phyloP scores from a whole-genome alignment of 2,113 vertebrate species.

The Nannobrachium achirus region DNA sequence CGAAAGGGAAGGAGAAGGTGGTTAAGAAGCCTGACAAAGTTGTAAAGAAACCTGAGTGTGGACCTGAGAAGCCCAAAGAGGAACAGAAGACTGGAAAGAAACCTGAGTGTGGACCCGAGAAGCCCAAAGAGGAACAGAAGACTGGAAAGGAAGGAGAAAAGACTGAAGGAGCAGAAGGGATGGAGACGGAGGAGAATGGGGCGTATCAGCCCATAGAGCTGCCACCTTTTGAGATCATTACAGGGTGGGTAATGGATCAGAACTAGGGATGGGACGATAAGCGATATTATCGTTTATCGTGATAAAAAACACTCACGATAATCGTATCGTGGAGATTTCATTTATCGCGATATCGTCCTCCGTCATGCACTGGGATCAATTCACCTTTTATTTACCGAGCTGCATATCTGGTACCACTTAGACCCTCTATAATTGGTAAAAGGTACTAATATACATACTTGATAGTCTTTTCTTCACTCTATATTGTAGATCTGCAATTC shows the following conservation, averaged over 20 bases:
- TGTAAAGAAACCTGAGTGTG: constrained; percentile 55
- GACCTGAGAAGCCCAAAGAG: constrained; percentile 22
- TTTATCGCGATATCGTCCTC: too few relatives aligned
- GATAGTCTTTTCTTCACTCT: too few relatives aligned
- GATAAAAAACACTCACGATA: too few relatives aligned
- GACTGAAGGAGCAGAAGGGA: constrained; percentile 30
- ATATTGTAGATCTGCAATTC: too few relatives aligned
- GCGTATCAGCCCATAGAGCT: constrained; percentile 83
- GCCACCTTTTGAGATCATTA: constrained; percentile 92
- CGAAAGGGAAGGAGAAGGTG: constrained; percentile 45
- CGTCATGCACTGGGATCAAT: too few relatives aligned
- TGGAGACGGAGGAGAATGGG: constrained; percentile 63
- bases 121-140: constrained; percentile 18
- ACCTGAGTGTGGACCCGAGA: neutral
- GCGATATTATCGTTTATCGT: too few relatives aligned
- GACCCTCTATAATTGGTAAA: too few relatives aligned
- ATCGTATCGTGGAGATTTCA: too few relatives aligned
- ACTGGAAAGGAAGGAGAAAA: constrained; percentile 47
- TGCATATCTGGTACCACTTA: too few relatives aligned
- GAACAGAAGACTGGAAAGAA: neutral
- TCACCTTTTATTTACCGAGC: too few relatives aligned
- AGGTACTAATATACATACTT: too few relatives aligned
- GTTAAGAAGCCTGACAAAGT: constrained; percentile 46
- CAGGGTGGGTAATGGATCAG: constrained; percentile 81
- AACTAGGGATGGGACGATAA: too few relatives aligned